Percentiles rank a stretch among this genome's conserved stretches.
These are phyloP conservation scores for Solenodon paradoxus DNA, from an alignment of 2,113 vertebrate genomes.

Conservation along the genomic window DNA sequence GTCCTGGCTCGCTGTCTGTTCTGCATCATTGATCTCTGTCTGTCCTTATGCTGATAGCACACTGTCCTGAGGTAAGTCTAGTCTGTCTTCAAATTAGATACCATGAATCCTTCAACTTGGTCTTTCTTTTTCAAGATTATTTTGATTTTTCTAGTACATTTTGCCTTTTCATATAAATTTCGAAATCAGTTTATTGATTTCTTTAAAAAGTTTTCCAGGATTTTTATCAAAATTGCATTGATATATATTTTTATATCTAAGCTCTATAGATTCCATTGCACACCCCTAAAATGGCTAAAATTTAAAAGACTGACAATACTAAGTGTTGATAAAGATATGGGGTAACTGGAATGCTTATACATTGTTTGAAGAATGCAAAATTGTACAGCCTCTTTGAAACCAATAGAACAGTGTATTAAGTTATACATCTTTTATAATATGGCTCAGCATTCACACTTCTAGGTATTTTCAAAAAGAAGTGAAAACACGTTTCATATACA, in stretches of 20 bases:
- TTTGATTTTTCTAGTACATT: neutral
- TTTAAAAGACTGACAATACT: neutral
- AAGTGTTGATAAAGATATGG: neutral
- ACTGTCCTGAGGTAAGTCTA: neutral
- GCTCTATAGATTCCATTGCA: neutral
- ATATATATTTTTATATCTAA: neutral
- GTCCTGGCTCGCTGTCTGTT: neutral
- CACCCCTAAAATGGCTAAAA: neutral
- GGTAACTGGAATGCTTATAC: neutral
- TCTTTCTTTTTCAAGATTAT: neutral
- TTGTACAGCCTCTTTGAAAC: neutral
- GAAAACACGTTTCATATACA: neutral
- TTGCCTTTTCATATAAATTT: neutral
- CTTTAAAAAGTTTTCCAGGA: neutral
- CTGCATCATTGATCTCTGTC: neutral
- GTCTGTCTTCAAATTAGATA: neutral
- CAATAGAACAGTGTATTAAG: neutral
- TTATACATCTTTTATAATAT: neutral
- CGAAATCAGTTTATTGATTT: neutral
- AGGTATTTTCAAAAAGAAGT: neutral
- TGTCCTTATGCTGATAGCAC: neutral
- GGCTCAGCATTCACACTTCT: neutral
- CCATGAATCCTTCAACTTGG: neutral
- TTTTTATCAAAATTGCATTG: neutral
- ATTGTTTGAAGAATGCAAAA: neutral